A percentile compares a stretch with the other conserved stretches of the same genome.
These are phyloP conservation scores for Procambarus clarkii DNA, from an alignment of 1,140 invertebrate species.

Conservation along the genomic window DNA sequence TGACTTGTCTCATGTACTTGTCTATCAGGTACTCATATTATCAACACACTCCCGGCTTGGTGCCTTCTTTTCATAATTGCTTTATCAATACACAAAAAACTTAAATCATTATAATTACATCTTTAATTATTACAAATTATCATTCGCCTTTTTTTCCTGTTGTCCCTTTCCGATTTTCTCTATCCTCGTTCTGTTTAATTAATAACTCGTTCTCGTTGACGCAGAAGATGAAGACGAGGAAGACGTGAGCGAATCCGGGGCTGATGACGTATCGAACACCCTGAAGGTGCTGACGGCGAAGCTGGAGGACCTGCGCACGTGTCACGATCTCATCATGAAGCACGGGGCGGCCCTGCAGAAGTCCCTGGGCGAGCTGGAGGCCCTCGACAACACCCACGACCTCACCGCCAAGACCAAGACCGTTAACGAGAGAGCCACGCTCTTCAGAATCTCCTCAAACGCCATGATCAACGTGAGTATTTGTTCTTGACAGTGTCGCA, in stretches of 20 bases:
- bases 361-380: conserved; percentile 88
- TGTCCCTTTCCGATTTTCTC: too few relatives aligned
- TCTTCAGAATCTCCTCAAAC: conserved; percentile 95
- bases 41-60: too few relatives aligned
- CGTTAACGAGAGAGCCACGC: conserved; percentile 91
- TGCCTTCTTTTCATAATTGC: too few relatives aligned
- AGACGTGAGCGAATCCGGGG: conserved; percentile 55
- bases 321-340: conserved; percentile 92
- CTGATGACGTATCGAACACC: conserved; percentile 64
- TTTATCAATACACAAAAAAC: too few relatives aligned
- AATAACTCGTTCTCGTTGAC: background rate
- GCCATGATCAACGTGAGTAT: conserved; percentile 95
- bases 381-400: conserved; percentile 79
- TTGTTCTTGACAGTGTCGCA: background rate
- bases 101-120: too few relatives aligned
- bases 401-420: conserved; percentile 81
- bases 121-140: too few relatives aligned
- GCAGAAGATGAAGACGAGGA: conserved; percentile 64
- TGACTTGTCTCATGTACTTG: too few relatives aligned
- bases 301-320: conserved; percentile 92
- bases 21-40: too few relatives aligned
- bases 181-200: too few relatives aligned
- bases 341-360: conserved; percentile 90
- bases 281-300: conserved; percentile 78
- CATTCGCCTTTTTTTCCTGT: too few relatives aligned